Evolutionary conservation across 2,888 invertebrate genomes (phyloP).

Genomic region (Lasioglossum villosulum): DNA sequence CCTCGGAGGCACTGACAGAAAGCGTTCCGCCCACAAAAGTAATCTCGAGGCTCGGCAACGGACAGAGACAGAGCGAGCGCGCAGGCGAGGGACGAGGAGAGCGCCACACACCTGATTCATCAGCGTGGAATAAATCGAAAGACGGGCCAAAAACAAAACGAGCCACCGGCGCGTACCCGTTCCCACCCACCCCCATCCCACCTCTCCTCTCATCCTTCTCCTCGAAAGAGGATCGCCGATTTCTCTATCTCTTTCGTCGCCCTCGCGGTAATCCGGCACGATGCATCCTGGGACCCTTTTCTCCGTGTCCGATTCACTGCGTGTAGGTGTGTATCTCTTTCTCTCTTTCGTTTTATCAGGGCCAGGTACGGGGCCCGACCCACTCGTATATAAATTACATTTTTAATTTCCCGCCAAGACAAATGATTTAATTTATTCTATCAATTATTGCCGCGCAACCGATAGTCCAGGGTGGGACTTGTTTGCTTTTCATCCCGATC

Average conservation of each 20-base stretch:
- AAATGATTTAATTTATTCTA: constrained; percentile 83
- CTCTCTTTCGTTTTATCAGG: constrained; percentile 20
- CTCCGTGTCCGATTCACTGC: constrained; percentile 57
- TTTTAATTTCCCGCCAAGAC: constrained; percentile 78
- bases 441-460: constrained; percentile 77
- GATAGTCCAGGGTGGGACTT: constrained; percentile 63
- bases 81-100: constrained; percentile 48
- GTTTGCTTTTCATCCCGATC: constrained; percentile 80
- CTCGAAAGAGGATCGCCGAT: background rate
- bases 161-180: constrained; percentile 55
- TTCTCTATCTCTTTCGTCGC: constrained; percentile 44
- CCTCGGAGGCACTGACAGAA: constrained; percentile 83
- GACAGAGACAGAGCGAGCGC: constrained; percentile 48
- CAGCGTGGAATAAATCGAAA: constrained; percentile 82
- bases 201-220: background rate
- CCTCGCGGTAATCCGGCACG: constrained; percentile 43
- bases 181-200: constrained; percentile 29
- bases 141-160: constrained; percentile 72
- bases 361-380: constrained; percentile 65
- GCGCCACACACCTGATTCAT: constrained; percentile 83
- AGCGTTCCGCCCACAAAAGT: constrained; percentile 84
- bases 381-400: constrained; percentile 75
- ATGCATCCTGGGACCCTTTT: constrained; percentile 57
- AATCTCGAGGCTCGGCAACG: constrained; percentile 79
- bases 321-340: constrained; percentile 60